A percentile compares a stretch with the other conserved stretches of the same genome.
Conservation (phyloP, 2,797 vertebrate genomes). For the Macroramphosus scolopax region DNA sequence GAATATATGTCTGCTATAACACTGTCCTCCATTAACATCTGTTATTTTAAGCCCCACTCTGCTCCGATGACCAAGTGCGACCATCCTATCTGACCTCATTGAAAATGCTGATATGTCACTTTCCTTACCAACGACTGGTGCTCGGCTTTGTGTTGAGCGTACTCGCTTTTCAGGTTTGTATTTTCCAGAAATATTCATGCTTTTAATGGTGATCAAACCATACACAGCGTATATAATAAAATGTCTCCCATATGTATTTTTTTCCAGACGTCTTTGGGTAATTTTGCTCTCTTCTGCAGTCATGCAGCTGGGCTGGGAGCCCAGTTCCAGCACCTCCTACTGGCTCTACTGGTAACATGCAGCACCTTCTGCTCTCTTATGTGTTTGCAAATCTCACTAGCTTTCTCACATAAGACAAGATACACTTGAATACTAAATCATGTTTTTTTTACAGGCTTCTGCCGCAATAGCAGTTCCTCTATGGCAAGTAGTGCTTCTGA, state of each 20-base stretch:
- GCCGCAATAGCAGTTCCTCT: slow-evolving; percentile 73
- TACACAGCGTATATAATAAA: not conserved
- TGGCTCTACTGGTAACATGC: slow-evolving; percentile 74
- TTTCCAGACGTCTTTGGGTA: slow-evolving; percentile 75
- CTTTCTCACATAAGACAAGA: too few relatives aligned
- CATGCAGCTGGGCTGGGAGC: slow-evolving; percentile 69
- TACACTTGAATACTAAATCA: too few relatives aligned
- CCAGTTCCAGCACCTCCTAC: slow-evolving; percentile 75
- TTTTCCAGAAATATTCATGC: too few relatives aligned
- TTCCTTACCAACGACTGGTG: slow-evolving; percentile 68
- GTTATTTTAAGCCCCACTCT: slow-evolving; percentile 37
- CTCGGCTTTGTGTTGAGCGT: slow-evolving; percentile 72
- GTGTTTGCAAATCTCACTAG: too few relatives aligned
- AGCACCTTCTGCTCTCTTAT: not conserved
- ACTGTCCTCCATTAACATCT: not conserved
- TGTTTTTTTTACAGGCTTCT: slow-evolving; percentile 54
- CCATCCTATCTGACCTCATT: slow-evolving; percentile 60
- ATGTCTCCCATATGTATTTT: slow-evolving; percentile 15
- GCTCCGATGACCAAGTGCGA: slow-evolving; percentile 24
- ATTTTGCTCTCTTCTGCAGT: slow-evolving; percentile 80
- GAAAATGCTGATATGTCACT: slow-evolving; percentile 62
- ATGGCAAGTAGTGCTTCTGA: slow-evolving; percentile 76
- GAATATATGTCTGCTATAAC: too few relatives aligned
- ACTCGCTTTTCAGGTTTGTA: slow-evolving; percentile 78
- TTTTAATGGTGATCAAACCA: too few relatives aligned